These are phyloP conservation scores for Xiphophorus hellerii DNA, from an alignment of 2,113 vertebrate genomes.

Conservation along the genomic window DNA sequence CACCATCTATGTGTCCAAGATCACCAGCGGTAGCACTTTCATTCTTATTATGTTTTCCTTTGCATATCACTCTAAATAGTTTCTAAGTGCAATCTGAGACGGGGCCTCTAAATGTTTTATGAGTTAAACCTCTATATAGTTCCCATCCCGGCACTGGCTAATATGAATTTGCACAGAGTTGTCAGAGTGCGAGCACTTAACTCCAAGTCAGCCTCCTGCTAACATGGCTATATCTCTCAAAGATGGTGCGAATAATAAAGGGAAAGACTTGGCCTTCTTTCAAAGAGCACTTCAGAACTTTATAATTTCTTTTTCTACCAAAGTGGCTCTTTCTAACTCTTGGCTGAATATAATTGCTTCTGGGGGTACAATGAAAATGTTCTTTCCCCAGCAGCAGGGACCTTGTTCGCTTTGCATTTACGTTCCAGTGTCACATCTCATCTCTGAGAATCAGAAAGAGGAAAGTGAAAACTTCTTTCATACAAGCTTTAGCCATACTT, in stretches of 20 bases:
- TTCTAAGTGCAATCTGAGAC: constrained; percentile 59
- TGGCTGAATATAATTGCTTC: constrained; percentile 55
- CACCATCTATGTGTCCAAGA: constrained; percentile 25
- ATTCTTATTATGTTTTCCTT: constrained; percentile 49
- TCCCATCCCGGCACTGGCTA: constrained; percentile 52
- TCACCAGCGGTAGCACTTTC: constrained; percentile 29
- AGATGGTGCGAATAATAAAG: constrained; percentile 65
- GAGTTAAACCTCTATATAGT: constrained; percentile 62
- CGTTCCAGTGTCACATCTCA: constrained; percentile 52
- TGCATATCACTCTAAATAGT: constrained; percentile 53
- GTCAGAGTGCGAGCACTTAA: constrained; percentile 65
- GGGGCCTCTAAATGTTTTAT: constrained; percentile 67
- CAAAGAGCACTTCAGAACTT: constrained; percentile 61
- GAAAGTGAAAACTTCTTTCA: constrained; percentile 24
- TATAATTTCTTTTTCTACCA: constrained; percentile 27
- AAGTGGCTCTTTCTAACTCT: constrained; percentile 49
- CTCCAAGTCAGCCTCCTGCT: constrained; percentile 55
- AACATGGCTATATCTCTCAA: constrained; percentile 52
- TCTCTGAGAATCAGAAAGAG: constrained; percentile 22
- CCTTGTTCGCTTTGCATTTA: constrained; percentile 43
- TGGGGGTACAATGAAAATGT: constrained; percentile 52
- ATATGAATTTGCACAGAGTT: constrained; percentile 68
- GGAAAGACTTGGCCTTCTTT: constrained; percentile 48
- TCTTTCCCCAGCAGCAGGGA: constrained; percentile 29
- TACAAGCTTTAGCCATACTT: not conserved